Evolutionary conservation across 2,113 vertebrate species (phyloP).

Genomic region (Scomber scombrus): DNA sequence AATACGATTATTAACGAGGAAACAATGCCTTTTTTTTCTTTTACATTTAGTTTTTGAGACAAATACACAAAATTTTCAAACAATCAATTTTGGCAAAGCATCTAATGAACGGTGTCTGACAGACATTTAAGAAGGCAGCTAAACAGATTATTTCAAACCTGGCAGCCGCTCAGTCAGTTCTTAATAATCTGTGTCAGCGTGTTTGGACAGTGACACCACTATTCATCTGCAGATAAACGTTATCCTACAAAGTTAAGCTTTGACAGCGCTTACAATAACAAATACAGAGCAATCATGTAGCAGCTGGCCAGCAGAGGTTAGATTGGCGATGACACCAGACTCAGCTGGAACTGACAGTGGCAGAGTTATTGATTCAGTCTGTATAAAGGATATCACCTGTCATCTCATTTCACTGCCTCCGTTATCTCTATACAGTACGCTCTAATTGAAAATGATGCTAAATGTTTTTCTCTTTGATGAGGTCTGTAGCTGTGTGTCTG

Average conservation of each 20-base stretch:
- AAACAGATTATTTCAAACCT: constrained; percentile 32
- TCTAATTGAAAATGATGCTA: neutral
- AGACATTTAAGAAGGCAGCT: neutral
- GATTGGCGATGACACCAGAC: constrained; percentile 4
- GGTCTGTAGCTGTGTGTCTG: too few species aligned
- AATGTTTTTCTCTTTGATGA: too few species aligned
- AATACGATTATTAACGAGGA: too few species aligned
- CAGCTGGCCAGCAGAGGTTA: constrained; percentile 25
- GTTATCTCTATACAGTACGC: neutral
- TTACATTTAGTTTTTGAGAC: neutral
- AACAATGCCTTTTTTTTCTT: neutral
- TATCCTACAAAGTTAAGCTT: constrained; percentile 7
- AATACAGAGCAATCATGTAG: constrained; percentile 9
- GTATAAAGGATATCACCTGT: neutral
- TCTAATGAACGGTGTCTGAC: neutral
- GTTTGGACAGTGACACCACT: constrained; percentile 31
- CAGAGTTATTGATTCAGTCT: neutral
- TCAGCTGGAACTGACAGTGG: constrained; percentile 9
- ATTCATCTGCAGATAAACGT: constrained; percentile 29
- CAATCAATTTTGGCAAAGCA: neutral
- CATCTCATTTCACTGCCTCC: neutral
- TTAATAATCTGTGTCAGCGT: constrained; percentile 30
- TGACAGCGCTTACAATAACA: constrained; percentile 4
- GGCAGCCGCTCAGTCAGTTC: constrained; percentile 40
- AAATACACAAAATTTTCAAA: neutral